These are phyloP conservation scores for Stenolophus ochropezus DNA, from an alignment of 2,888 invertebrate species.

Conservation along the genomic window DNA sequence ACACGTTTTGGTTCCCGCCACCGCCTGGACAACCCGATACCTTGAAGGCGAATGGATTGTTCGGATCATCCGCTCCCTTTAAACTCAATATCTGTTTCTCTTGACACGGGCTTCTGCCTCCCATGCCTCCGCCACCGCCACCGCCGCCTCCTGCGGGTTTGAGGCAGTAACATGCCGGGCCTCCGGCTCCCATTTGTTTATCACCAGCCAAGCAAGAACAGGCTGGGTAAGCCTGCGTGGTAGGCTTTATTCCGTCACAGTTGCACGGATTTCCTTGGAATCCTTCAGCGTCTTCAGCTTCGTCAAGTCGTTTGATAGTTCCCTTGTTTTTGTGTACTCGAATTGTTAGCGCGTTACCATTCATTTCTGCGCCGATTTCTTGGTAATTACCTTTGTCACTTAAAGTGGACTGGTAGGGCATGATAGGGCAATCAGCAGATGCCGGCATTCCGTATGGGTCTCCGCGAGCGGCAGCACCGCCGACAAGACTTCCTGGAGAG, in stretches of 20 bases:
- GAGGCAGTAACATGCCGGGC: conserved; percentile 68
- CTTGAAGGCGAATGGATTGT: conserved; percentile 68
- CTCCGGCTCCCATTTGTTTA: conserved; percentile 61
- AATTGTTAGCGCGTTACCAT: conserved; percentile 80
- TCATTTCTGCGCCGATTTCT: conserved; percentile 80
- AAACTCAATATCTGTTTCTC: conserved; percentile 64
- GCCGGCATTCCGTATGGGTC: background rate
- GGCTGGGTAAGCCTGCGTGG: conserved; percentile 61
- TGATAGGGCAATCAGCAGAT: background rate
- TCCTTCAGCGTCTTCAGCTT: conserved; percentile 72
- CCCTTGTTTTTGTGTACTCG: conserved; percentile 77
- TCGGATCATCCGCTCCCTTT: conserved; percentile 67
- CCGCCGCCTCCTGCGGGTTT: conserved; percentile 1
- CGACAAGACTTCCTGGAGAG: conserved; percentile 38
- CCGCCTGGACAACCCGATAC: conserved; percentile 47
- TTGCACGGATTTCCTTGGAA: conserved; percentile 70
- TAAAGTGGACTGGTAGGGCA: background rate
- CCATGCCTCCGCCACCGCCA: background rate
- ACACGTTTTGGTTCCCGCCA: conserved; percentile 67
- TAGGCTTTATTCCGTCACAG: conserved; percentile 70
- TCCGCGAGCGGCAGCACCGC: background rate
- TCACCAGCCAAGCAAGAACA: conserved; percentile 50
- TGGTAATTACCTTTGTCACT: conserved; percentile 72
- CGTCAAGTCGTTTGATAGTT: conserved; percentile 72
- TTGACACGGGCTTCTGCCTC: conserved; percentile 51